Base-by-base conservation (phyloP, 2,888 invertebrate species). In the Andrena marginata region DNA sequence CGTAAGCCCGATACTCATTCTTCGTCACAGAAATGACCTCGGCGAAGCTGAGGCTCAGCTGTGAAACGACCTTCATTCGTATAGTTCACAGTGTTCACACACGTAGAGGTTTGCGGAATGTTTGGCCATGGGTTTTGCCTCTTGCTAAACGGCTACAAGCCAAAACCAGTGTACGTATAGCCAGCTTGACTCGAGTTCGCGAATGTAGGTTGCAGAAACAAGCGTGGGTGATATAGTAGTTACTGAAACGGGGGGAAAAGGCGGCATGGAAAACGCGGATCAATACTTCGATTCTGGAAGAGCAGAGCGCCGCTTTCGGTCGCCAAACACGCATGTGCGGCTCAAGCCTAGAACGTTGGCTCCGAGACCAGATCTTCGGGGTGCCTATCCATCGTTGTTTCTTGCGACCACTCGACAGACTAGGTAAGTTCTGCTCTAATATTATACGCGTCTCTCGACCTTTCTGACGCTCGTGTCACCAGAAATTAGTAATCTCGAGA, bases 201-300 rank as follows among this genome's bases (percentile, higher is more conserved):
- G 67, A 87, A 85, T 90, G 87, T 86, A 84, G 83, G 86, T 87
- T 85, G 90, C 73, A 42, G 51, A 70, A 64, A 56, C 49, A 71
- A 73, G 68, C 63, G 71, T 83, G 31, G 82, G 70, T 64, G 65
- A 56, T 10, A 42, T 42, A 42, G 71, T 60, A 62, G 70, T 20
- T 48, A 31, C 49, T 63, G 64, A 73, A 82, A 75, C 78, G 69
- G 81, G 84, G 23, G 23, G 62, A 78, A 81, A 79, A 80, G 77
- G 82, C 80, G 72, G 69, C 81, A 77, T 74, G 81, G 87, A 86
- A 87, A 89, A 85, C 69, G 31, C 51, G 70, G 90, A 92, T 93
- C 93, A 93, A 93, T 93, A 93, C 92, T 91, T 85, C 91, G 88
- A 88, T 91, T 83, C 87, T 70, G 54, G 20, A 68, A 35, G 63